Evolutionary conservation across 2,113 vertebrate species (phyloP).

Genomic region (Chrysemys picta): DNA sequence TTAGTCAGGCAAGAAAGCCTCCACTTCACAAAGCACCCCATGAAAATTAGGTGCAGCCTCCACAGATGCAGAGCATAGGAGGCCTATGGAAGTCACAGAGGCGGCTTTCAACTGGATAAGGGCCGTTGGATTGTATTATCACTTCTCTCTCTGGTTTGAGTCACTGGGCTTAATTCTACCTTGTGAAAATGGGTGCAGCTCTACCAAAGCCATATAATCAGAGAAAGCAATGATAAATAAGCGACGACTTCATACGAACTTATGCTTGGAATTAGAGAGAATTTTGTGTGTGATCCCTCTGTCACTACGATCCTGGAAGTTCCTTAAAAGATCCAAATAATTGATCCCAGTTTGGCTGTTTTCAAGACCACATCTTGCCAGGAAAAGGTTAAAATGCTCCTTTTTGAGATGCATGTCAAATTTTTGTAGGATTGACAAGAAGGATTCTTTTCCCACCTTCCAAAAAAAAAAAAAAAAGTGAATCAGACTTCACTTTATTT

Average conservation of each 20-base stretch:
- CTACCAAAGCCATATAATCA: background rate
- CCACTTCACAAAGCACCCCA: background rate
- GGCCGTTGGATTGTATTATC: background rate
- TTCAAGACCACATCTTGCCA: constrained; percentile 53
- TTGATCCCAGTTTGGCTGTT: constrained; percentile 40
- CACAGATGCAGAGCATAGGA: background rate
- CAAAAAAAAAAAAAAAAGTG: background rate
- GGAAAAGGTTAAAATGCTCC: constrained; percentile 61
- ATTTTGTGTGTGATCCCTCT: constrained; percentile 54
- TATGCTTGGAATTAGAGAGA: constrained; percentile 61
- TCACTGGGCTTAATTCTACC: background rate
- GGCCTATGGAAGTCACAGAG: background rate
- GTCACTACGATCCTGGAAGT: constrained; percentile 55
- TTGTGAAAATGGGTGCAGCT: background rate
- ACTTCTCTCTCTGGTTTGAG: background rate
- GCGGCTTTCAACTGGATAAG: background rate
- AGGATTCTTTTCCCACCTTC: constrained; percentile 53
- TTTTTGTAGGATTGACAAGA: constrained; percentile 49
- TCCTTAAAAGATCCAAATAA: constrained; percentile 49
- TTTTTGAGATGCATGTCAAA: constrained; percentile 57
- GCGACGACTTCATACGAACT: background rate
- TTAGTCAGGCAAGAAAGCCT: background rate
- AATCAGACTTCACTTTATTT: background rate
- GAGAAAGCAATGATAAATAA: background rate
- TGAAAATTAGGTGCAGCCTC: background rate